These are phyloP conservation scores for Margarornis squamiger DNA, from an alignment of 2,797 vertebrate species.

Conservation along the genomic window DNA sequence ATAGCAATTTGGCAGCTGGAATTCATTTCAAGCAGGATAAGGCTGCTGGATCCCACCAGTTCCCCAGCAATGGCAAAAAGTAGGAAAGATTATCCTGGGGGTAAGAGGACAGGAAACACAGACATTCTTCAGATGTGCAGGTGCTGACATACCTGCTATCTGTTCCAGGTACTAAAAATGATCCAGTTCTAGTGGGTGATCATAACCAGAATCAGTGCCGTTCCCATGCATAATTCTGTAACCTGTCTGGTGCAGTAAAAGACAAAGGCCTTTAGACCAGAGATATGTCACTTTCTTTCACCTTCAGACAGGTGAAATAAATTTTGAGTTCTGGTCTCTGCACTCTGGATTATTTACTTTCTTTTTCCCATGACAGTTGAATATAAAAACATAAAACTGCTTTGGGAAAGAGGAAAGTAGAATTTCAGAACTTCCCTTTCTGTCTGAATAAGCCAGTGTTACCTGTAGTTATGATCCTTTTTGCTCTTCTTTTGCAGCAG, in stretches of 20 bases:
- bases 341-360: background rate
- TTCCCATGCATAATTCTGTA: background rate
- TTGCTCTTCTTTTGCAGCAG: background rate
- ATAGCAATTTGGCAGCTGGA: background rate
- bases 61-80: background rate
- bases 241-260: background rate
- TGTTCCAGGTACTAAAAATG: background rate
- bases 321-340: background rate
- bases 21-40: background rate
- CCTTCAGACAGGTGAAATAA: background rate
- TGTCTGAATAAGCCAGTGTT: fast-evolving
- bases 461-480: background rate
- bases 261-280: background rate
- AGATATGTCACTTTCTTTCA: background rate
- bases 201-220: background rate
- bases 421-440: background rate
- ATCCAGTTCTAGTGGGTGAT: background rate
- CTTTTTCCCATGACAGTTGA: background rate
- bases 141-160: background rate
- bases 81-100: background rate
- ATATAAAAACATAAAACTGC: background rate
- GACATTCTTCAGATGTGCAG: background rate
- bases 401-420: background rate
- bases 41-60: background rate
- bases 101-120: background rate